Base-by-base conservation (phyloP, 2,113 vertebrate species). In the Bufo gargarizans region DNA sequence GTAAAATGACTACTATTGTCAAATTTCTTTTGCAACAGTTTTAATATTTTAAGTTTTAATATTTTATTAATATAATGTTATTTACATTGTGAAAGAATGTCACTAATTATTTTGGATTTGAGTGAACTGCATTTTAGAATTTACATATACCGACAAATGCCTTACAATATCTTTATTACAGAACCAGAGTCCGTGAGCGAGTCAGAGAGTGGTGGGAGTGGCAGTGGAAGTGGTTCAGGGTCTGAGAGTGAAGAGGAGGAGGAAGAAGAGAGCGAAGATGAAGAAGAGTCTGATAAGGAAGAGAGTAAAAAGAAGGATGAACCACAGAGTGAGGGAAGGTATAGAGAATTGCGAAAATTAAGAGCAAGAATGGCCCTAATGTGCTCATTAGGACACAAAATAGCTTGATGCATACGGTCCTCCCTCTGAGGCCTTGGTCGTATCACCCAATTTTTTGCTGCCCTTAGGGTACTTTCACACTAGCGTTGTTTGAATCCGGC, bases 171-270 rank as follows among this genome's bases (percentile, higher is more conserved):
- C 33, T 7, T 58, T 43, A 8, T 20, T 0, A 0, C 94, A 99
- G 98, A 98, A 82, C 97, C 97, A 0, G 97, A 96, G 89, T 96
- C 97, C 0, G 92, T 92, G 90, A 99, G 96, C 0, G 94, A 95
- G 13, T 95, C 95, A 0, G 97, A 96, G 22, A 96, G 95, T 0
- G 89, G 92, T 88, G 92, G 90, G 69, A 94, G 93, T 90, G 93
- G 94, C 91, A 93, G 94, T 0, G 93, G 89, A 65, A 93, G 92
- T 0, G 91, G 89, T 90, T 95, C 96, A 7, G 94, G 91, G 87
- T 95, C 94, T 2, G 81, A 91, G 72, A 93, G 92, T 0, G 97
- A 95, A 50, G 96, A 95, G 20, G 97, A 96, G n/a, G 97, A 96
- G 0, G 91, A 92, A 0, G 93, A 95, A 0, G 93, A 95, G 17